phyloP scores from a whole-genome alignment of 2,113 vertebrate species.

The Dissostichus mawsoni region DNA sequence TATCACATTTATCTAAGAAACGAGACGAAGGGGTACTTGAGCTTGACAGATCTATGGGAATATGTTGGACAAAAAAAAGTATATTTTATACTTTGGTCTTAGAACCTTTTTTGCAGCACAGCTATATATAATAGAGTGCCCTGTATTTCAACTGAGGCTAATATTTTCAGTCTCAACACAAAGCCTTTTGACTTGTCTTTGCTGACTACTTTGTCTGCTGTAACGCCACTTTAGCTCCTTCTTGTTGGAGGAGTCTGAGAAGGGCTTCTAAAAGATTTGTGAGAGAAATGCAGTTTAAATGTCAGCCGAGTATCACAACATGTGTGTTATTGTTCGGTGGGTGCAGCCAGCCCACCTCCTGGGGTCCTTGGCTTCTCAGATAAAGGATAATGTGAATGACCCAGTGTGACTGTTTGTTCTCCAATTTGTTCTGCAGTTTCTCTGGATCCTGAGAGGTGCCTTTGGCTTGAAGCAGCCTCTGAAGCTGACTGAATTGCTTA shows the following conservation, averaged over 20 bases:
- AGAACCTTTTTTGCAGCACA: neutral
- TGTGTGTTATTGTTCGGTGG: constrained; percentile 60
- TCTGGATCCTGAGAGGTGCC: constrained; percentile 70
- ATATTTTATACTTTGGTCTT: neutral
- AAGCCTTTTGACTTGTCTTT: constrained; percentile 25
- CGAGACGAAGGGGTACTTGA: constrained; percentile 6
- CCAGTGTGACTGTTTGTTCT: constrained; percentile 79
- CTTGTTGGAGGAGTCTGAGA: constrained; percentile 30
- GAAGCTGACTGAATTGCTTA: constrained; percentile 61
- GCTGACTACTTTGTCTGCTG: constrained; percentile 27
- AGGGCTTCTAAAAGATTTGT: constrained; percentile 55
- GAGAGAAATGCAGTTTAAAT: constrained; percentile 48
- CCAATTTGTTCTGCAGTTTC: constrained; percentile 83
- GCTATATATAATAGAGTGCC: constrained; percentile 17
- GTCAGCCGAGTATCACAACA: constrained; percentile 61
- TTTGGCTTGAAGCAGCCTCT: constrained; percentile 61
- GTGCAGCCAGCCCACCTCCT: constrained; percentile 53
- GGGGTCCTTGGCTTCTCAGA: constrained; percentile 54
- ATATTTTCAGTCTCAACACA: constrained; percentile 35
- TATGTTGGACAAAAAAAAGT: neutral
- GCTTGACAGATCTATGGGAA: neutral
- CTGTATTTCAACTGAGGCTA: constrained; percentile 18
- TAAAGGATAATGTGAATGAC: constrained; percentile 76
- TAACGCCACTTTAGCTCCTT: constrained; percentile 39
- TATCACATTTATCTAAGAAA: neutral